Percentiles rank a stretch among this genome's conserved stretches.
Evolutionary conservation across 35 echinoderm and acorn worm species (phyloP).

Genomic region (Apostichopus californicus): DNA sequence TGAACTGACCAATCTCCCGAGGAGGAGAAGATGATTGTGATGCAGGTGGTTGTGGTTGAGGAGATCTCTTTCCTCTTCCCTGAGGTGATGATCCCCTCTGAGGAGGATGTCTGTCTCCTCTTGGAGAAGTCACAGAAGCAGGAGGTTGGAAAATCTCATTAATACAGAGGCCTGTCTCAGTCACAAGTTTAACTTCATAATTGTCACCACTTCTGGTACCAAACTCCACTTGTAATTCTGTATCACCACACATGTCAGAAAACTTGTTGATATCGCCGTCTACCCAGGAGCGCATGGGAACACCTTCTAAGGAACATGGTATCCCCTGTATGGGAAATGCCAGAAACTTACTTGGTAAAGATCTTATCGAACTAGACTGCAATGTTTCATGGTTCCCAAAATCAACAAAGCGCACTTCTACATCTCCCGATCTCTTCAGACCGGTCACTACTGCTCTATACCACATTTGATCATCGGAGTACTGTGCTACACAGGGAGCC

Average conservation of each 20-base stretch:
- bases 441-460: conserved; percentile 82
- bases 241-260: conserved; percentile 49
- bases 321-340: conserved; percentile 44
- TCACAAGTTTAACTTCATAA: conserved; percentile 49
- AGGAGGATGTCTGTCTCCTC: neutral
- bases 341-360: conserved; percentile 13
- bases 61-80: neutral
- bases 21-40: neutral
- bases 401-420: conserved; percentile 78
- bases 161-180: conserved; percentile 16
- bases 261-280: conserved; percentile 62
- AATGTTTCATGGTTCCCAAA: conserved; percentile 86
- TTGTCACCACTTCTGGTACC: conserved; percentile 35
- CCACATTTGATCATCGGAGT: conserved; percentile 78
- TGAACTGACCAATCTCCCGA: conserved; percentile 21
- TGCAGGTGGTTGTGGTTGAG: neutral
- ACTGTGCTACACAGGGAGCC: conserved; percentile 75
- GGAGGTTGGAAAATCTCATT: conserved; percentile 32
- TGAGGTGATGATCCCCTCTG: neutral
- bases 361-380: conserved; percentile 18
- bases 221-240: conserved; percentile 64
- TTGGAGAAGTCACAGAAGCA: neutral
- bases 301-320: conserved; percentile 38
- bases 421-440: conserved; percentile 58
- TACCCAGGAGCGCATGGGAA: conserved; percentile 39